Evolutionary conservation across 2,113 vertebrate species (phyloP).

Genomic region (Chaetops frenatus): DNA sequence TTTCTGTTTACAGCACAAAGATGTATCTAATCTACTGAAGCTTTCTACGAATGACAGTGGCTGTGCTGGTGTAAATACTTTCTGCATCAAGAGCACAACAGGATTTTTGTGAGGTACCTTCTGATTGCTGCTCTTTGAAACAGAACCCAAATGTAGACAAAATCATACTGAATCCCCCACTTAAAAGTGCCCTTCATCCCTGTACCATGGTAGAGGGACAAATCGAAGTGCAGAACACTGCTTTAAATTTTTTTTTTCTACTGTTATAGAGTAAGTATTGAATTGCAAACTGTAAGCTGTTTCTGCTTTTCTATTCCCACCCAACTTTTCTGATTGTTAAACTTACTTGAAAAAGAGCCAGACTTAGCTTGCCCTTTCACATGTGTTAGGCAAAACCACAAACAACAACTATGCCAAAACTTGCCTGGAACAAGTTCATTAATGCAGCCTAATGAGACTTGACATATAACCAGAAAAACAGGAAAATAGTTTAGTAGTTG

Average conservation of each 20-base stretch:
- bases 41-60: conserved; percentile 28
- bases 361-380: not conserved
- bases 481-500: conserved; percentile 13
- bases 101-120: not conserved
- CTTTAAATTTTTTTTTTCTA: not conserved
- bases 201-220: not conserved
- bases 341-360: conserved; percentile 6
- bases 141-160: not conserved
- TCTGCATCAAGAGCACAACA: not conserved
- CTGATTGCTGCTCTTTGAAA: not conserved
- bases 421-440: conserved; percentile 39
- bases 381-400: conserved; percentile 29
- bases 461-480: conserved; percentile 50
- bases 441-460: not conserved
- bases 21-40: conserved; percentile 16
- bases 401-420: conserved; percentile 35
- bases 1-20: not conserved
- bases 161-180: accelerated
- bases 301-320: not conserved
- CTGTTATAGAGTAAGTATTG: not conserved
- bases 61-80: not conserved
- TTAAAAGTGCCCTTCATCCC: not conserved
- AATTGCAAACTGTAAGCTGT: not conserved
- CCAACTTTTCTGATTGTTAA: not conserved
- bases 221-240: not conserved